Percentiles rank a stretch among this genome's conserved stretches.
Conservation (phyloP, 2,113 vertebrate species). For the Anoura caudifer region DNA sequence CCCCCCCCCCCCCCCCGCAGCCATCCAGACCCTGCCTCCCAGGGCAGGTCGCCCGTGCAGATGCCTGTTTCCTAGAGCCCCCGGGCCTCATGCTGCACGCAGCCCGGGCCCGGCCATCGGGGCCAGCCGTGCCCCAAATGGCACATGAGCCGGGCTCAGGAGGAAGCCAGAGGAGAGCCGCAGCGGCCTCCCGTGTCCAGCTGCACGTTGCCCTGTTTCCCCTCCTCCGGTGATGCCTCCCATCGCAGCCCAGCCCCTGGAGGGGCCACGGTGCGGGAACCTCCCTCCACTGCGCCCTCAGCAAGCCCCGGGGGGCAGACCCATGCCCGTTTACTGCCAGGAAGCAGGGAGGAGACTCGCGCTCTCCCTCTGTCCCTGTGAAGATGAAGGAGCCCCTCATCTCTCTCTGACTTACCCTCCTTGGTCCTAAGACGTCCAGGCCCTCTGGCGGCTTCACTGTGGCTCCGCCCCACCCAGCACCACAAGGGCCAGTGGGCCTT, state of each 20-base stretch:
- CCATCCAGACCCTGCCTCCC: neutral
- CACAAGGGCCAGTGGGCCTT: neutral
- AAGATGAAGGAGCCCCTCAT: neutral
- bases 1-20: neutral
- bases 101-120: neutral
- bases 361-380: neutral
- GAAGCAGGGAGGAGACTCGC: neutral
- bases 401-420: neutral
- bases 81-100: neutral
- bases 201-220: neutral
- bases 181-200: too few species aligned
- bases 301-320: too few species aligned
- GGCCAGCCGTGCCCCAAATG: neutral
- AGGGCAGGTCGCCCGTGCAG: conserved; percentile 79
- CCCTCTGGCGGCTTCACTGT: neutral
- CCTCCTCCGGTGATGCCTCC: neutral
- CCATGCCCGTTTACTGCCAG: too few species aligned
- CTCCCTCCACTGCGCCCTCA: neutral
- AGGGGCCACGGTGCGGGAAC: neutral
- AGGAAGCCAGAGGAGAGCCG: neutral
- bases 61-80: neutral
- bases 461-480: neutral
- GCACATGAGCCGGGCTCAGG: neutral
- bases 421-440: neutral
- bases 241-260: accelerated